Evolutionary conservation across 1,140 invertebrate genomes (phyloP).

Genomic region (Leucophenga varia): DNA sequence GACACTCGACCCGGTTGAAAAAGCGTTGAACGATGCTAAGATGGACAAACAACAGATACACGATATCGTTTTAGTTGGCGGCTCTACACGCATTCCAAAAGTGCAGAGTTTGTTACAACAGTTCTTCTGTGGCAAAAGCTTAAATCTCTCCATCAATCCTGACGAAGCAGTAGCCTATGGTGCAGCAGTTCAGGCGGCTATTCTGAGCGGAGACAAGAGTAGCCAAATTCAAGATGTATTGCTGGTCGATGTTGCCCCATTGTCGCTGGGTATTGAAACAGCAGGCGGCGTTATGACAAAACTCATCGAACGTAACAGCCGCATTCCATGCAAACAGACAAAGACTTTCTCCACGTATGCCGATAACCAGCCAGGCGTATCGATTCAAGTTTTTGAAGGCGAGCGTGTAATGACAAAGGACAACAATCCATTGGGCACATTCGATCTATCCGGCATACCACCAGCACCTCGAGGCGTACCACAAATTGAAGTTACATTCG

Average conservation of each 20-base stretch:
- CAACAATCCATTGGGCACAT: conserved; percentile 75
- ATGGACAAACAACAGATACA: conserved; percentile 69
- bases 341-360: conserved; percentile 68
- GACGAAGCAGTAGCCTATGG: conserved; percentile 75
- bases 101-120: conserved; percentile 64
- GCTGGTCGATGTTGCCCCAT: conserved; percentile 61
- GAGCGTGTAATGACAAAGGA: conserved; percentile 72
- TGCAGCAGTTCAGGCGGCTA: conserved; percentile 74
- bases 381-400: conserved; percentile 68
- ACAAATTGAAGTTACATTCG: conserved; percentile 72
- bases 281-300: conserved; percentile 66
- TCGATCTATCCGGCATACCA: conserved; percentile 77
- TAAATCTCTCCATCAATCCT: conserved; percentile 74
- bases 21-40: conserved; percentile 71
- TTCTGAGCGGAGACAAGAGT: conserved; percentile 66
- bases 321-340: conserved; percentile 66
- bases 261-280: conserved; percentile 64
- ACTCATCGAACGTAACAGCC: conserved; percentile 64
- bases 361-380: conserved; percentile 71
- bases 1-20: conserved; percentile 72
- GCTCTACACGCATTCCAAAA: conserved; percentile 67
- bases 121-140: conserved; percentile 64
- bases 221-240: conserved; percentile 62
- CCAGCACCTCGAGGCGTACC: conserved; percentile 80
- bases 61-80: conserved; percentile 66